phyloP scores from a whole-genome alignment of 2,797 vertebrate genomes.

The Hydrocynus forskahlii region DNA sequence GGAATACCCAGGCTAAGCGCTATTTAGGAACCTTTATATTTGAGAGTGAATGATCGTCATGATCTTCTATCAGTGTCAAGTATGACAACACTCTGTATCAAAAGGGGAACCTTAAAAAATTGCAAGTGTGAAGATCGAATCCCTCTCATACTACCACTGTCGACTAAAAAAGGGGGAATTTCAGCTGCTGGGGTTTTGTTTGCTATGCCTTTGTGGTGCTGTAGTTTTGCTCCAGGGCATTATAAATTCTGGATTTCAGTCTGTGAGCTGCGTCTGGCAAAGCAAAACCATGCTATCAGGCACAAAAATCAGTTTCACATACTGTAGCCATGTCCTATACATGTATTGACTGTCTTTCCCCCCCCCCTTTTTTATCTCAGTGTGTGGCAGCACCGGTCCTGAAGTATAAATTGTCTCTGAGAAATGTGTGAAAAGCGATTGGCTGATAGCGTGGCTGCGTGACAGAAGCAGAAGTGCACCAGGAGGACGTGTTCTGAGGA shows the following conservation, averaged over 20 bases:
- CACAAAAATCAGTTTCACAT: conserved; percentile 43
- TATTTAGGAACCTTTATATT: background rate
- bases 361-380: background rate
- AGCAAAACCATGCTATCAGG: conserved; percentile 34
- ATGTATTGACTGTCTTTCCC: conserved; percentile 30
- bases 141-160: conserved; percentile 15
- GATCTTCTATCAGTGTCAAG: background rate
- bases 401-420: conserved; percentile 11
- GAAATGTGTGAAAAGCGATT: conserved; percentile 18
- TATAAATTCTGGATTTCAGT: conserved; percentile 45
- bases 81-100: conserved; percentile 7
- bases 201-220: conserved; percentile 35
- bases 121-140: background rate
- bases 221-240: conserved; percentile 46
- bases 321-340: conserved; percentile 34
- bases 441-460: background rate
- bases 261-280: conserved; percentile 51
- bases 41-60: background rate
- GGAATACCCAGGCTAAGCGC: background rate
- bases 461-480: conserved; percentile 15
- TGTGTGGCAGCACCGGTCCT: conserved; percentile 15
- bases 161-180: conserved; percentile 15
- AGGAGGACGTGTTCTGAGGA: conserved; percentile 54
- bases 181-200: conserved; percentile 17
- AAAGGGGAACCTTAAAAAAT: background rate